Conservation (phyloP, 1,140 invertebrate genomes). For the Lordiphosa stackelbergi region DNA sequence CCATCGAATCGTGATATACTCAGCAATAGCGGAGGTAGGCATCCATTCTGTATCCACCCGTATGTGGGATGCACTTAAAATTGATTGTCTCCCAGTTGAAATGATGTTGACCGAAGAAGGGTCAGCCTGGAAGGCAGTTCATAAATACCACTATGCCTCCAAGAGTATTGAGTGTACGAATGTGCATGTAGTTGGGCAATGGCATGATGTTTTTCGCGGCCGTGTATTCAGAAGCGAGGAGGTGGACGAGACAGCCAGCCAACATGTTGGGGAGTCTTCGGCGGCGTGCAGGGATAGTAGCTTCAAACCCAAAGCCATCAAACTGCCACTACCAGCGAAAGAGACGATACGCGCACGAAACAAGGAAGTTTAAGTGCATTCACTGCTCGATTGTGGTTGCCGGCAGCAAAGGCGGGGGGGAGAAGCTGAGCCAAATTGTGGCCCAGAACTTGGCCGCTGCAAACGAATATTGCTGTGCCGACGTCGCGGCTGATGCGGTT, state of each 20-base stretch:
- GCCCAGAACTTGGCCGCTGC: constrained; percentile 63
- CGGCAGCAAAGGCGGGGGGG: neutral
- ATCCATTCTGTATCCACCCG: too few relatives aligned
- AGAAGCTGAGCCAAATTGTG: constrained; percentile 43
- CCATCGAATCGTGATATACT: too few relatives aligned
- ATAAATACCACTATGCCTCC: too few relatives aligned
- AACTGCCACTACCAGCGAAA: constrained; percentile 62
- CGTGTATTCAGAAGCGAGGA: constrained; percentile 1
- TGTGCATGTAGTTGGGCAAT: constrained; percentile 5
- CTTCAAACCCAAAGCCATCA: constrained; percentile 64
- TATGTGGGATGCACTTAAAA: too few relatives aligned
- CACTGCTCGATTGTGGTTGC: constrained; percentile 34
- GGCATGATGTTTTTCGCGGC: constrained; percentile 2
- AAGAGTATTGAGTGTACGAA: too few relatives aligned
- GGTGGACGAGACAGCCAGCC: constrained; percentile 28
- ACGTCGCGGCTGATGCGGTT: constrained; percentile 21
- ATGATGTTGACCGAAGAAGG: too few relatives aligned
- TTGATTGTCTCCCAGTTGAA: too few relatives aligned
- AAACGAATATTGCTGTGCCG: constrained; percentile 38
- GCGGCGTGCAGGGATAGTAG: constrained; percentile 10
- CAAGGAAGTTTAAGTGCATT: constrained; percentile 65
- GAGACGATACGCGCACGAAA: constrained; percentile 62
- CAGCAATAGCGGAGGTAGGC: too few relatives aligned
- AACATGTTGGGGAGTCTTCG: constrained; percentile 18
- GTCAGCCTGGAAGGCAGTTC: too few relatives aligned